Base-by-base conservation (phyloP, 1,140 invertebrate genomes). In the Ceratina calcarata region DNA sequence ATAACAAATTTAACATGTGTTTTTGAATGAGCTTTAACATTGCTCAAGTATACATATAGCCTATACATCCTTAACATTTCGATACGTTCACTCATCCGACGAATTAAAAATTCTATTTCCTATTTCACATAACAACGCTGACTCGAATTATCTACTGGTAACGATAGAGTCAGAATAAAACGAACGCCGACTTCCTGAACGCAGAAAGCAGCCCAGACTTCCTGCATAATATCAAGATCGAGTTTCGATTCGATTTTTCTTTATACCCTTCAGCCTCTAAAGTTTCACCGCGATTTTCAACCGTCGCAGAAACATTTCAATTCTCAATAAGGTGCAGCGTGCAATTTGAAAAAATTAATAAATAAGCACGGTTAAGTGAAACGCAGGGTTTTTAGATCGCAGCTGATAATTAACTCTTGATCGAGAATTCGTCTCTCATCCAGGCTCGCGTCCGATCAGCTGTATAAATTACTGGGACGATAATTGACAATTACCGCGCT, bases 171-270 rank as follows among this genome's bases (percentile, higher is more conserved):
- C n/a, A 69, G 18, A 71, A 76, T 70, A 49, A 76, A 82, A 79
- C 49, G 74, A 83, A 81, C 20, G 51, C 2, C 66, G 77, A 87
- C 85, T 88, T 88, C 82, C 87, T 86, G 20, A 53, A 80, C 78
- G 75, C 66, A 69, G 66, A 45, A 65, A 45, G 73, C 27, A 51
- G 16, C n/a, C 73, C 72, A 66, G 69, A 88, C 86, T 90, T 90
- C 89, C 89, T 86, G 72, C 77, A 87, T 71, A 73, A 83, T 78
- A 75, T 72, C 82, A 22, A 86, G 87, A 89, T 90, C 88, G 83
- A 87, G 88, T 89, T 90, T 89, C 83, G 81, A 86, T 82, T 84
- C 68, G n/a, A n/a, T 62, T 83, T 80, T 87, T 88, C 83, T 77
- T 83, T 80, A 73, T n/a, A 76, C 83, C 80, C 83, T 81, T 84